These are phyloP conservation scores for Pachymerium ferrugineum DNA, from an alignment of 2,888 invertebrate genomes.

Conservation along the genomic window DNA sequence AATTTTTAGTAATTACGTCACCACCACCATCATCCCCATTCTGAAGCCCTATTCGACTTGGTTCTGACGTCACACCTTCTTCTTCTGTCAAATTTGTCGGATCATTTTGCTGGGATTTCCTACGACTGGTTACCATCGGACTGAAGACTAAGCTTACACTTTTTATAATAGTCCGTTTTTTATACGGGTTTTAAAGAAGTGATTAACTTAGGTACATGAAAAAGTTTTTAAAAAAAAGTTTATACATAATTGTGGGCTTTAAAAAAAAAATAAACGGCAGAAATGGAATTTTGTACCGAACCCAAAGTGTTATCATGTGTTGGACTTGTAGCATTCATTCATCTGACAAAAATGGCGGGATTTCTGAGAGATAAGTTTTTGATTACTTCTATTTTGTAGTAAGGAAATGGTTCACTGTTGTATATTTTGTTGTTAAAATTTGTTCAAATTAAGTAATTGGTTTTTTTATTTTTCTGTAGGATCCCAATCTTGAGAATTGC, in stretches of 20 bases:
- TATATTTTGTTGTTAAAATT: no score
- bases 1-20: conserved; percentile 22
- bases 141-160: conserved; percentile 5
- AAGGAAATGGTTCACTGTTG: no score
- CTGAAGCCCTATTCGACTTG: conserved; percentile 16
- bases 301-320: neutral
- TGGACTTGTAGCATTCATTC: no score
- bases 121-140: neutral
- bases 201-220: no score
- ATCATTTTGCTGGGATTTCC: conserved; percentile 2
- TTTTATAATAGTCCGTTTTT: no score
- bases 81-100: conserved; percentile 1
- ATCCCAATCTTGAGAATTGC: conserved; percentile 50
- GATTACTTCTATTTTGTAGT: no score
- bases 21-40: conserved; percentile 27
- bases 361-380: no score
- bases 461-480: neutral
- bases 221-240: no score
- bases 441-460: neutral
- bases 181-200: no score
- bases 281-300: conserved; percentile 2
- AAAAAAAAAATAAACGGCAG: neutral
- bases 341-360: no score
- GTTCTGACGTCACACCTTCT: conserved; percentile 14
- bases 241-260: conserved; percentile 8